A percentile compares a stretch with the other conserved stretches of the same genome.
phyloP scores from a whole-genome alignment of 2,113 vertebrate species.

The Globicephala melas region DNA sequence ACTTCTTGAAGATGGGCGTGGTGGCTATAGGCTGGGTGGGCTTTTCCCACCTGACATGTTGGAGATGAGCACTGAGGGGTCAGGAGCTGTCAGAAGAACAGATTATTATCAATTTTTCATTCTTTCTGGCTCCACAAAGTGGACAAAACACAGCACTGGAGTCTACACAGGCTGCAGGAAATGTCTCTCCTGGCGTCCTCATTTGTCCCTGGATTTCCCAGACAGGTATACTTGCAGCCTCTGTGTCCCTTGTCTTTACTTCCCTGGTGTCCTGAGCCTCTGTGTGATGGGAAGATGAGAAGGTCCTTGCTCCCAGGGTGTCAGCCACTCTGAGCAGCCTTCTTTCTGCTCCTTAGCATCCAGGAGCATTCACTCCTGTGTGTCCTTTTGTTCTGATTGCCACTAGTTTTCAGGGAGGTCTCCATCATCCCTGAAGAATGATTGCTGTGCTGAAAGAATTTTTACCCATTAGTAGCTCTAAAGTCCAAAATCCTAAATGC shows the following conservation, averaged over 20 bases:
- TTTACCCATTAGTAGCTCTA: background rate
- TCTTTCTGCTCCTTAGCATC: rapidly evolving
- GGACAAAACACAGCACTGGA: background rate
- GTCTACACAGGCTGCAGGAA: background rate
- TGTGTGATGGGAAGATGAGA: background rate
- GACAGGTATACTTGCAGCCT: background rate
- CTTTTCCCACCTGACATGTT: background rate
- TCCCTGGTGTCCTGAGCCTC: background rate
- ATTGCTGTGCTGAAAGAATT: background rate
- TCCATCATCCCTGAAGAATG: background rate
- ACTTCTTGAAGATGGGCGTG: background rate
- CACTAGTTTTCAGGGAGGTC: background rate
- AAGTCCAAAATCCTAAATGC: background rate
- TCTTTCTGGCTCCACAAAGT: background rate
- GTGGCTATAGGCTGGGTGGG: no score
- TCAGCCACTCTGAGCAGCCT: no score
- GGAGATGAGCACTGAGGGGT: background rate
- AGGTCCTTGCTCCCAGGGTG: background rate
- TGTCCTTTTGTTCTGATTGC: no score
- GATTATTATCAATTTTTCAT: background rate
- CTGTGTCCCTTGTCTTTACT: background rate
- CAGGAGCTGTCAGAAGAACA: background rate
- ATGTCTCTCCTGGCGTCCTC: background rate
- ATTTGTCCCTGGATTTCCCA: background rate
- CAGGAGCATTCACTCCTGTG: rapidly evolving